These are phyloP conservation scores for Daboia siamensis DNA, from an alignment of 2,113 vertebrate species.

Conservation along the genomic window DNA sequence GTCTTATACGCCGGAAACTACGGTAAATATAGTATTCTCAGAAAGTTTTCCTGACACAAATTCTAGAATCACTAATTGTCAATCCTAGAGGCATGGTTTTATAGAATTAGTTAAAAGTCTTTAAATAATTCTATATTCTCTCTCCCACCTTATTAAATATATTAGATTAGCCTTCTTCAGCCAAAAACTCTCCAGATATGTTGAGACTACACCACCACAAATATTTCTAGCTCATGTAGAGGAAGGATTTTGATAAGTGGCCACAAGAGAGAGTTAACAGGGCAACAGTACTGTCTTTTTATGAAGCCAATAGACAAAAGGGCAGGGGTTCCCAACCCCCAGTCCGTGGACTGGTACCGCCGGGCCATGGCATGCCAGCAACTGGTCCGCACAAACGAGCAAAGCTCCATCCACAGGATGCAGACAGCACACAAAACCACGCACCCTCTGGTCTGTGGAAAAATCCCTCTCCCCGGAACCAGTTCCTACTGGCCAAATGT, in stretches of 20 bases:
- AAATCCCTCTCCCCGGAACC: too few relatives aligned
- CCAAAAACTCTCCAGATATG: not conserved
- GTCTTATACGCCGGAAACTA: too few relatives aligned
- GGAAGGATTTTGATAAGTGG: not conserved
- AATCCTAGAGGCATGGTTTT: not conserved
- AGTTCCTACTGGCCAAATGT: too few relatives aligned
- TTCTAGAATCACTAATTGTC: not conserved
- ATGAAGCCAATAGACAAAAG: not conserved
- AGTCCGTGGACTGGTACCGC: too few relatives aligned
- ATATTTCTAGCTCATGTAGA: not conserved
- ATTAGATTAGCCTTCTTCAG: not conserved
- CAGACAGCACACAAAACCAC: too few relatives aligned
- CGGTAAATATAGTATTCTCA: not conserved
- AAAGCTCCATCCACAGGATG: too few relatives aligned
- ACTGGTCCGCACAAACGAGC: too few relatives aligned
- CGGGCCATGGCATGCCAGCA: too few relatives aligned
- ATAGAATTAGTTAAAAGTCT: not conserved
- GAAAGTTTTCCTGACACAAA: not conserved
- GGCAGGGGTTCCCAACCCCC: too few relatives aligned
- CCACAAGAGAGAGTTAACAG: not conserved
- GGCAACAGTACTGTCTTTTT: not conserved
- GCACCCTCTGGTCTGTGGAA: too few relatives aligned
- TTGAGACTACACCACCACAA: not conserved
- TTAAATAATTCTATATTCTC: not conserved
- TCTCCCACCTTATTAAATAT: not conserved